Evolutionary conservation across 2,797 vertebrate species (phyloP), one percentile per base, ranked within the genome.

Genomic region (Gallirallus australis): DNA sequence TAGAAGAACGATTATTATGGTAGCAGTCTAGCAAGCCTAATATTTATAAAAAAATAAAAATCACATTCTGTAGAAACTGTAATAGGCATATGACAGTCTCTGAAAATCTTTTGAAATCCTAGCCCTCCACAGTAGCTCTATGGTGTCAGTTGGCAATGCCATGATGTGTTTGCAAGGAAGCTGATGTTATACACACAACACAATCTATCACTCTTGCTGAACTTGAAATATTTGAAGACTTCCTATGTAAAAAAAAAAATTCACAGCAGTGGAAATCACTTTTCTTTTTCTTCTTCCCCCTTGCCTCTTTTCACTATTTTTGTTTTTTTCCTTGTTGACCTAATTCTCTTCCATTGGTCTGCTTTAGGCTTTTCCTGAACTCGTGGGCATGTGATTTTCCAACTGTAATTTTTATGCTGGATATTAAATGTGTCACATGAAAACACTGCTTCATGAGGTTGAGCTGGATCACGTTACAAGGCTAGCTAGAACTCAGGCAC

Each of bases 331-430:
- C 48, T 66, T 83, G 40, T 79, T 93, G 82, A 89, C 90, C 70
- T 70, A 68, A 84, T 93, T 93, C 9, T 87, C 69, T 82, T 82
- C 37, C 53, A 70, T 8, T 45, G 30, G 15, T 40, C 79, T 40
- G 21, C 76, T 86, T 78, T 75, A 88, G 53, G 71, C 82, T 82
- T 86, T 80, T 40, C 69, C 42, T 89, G 84, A 83, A 73, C 72
- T 84, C 84, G 33, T 76, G 71, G 52, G 72, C 76, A 68, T 91
- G 47, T 72, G 63, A 31, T 69, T 90, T 82, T 75, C 80, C 80
- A 92, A 65, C 31, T 88, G 50, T 48, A 89, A 88, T 79, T 93
- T 91, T 94, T 92, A 50, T 71, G 76, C 39, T 7, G 7, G 82
- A 59, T 90, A 40, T 70, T 35, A 85, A 88, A 19, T 60, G 45